phyloP scores from a whole-genome alignment of 2,888 invertebrate genomes.

The Callinectes sapidus region DNA sequence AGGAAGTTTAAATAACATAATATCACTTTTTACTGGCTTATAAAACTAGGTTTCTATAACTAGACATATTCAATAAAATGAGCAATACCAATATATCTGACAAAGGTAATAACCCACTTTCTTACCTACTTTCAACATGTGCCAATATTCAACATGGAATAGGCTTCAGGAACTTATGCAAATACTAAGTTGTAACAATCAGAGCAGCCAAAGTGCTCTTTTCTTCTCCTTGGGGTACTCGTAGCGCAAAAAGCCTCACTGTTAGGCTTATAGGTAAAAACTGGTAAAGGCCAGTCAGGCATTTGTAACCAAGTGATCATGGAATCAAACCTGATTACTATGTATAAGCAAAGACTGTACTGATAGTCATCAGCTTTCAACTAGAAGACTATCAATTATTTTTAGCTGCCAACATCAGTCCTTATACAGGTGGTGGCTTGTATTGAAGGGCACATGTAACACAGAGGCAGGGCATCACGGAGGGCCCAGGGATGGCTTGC shows the following conservation, averaged over 20 bases:
- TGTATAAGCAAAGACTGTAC: slow-evolving; percentile 49
- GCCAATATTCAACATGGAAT: slow-evolving; percentile 64
- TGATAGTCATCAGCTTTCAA: slow-evolving; percentile 68
- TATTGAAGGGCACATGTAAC: slow-evolving; percentile 59
- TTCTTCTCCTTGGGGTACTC: slow-evolving; percentile 70
- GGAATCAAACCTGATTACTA: slow-evolving; percentile 55
- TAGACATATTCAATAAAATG: slow-evolving; percentile 48
- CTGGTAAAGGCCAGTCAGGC: slow-evolving; percentile 64
- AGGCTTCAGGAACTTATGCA: slow-evolving; percentile 65
- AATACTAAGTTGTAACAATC: slow-evolving; percentile 69
- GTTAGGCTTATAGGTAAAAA: slow-evolving; percentile 63
- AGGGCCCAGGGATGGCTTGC: slow-evolving; percentile 62
- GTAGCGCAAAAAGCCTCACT: slow-evolving; percentile 70
- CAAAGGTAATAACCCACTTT: slow-evolving; percentile 30
- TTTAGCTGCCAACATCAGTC: slow-evolving; percentile 57
- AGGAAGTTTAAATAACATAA: neutral
- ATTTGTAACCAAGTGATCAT: slow-evolving; percentile 54
- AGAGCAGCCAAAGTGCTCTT: slow-evolving; percentile 67
- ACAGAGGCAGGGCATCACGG: slow-evolving; percentile 59
- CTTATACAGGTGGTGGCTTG: slow-evolving; percentile 52
- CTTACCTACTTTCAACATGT: slow-evolving; percentile 62
- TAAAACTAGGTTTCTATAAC: slow-evolving; percentile 28
- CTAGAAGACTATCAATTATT: slow-evolving; percentile 64
- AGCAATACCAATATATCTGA: slow-evolving; percentile 30
- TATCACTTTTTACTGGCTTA: slow-evolving; percentile 21